Percentiles rank a stretch among this genome's conserved stretches.
These are phyloP conservation scores for Coelopa pilipes DNA, from an alignment of 2,888 invertebrate species.

Conservation along the genomic window DNA sequence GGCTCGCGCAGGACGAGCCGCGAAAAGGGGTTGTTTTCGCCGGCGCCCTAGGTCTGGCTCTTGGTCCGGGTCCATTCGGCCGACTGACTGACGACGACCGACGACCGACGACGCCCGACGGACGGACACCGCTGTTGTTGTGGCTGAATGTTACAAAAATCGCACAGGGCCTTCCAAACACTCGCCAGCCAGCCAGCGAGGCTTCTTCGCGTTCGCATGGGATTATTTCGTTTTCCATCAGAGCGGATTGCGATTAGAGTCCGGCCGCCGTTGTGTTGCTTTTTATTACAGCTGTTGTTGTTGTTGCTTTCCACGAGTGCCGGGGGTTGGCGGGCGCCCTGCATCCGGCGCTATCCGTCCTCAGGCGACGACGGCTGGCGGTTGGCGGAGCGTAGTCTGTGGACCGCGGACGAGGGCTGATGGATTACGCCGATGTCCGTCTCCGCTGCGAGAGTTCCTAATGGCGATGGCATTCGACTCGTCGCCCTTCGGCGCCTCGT, in stretches of 20 bases:
- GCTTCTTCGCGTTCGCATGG: slow-evolving; percentile 26
- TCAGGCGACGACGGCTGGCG: slow-evolving; percentile 10
- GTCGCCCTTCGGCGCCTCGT: too few species aligned
- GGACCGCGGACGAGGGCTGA: slow-evolving; percentile 29
- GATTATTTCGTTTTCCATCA: slow-evolving; percentile 32
- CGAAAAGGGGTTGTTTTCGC: slow-evolving; percentile 14
- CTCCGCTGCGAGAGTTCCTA: slow-evolving; percentile 27
- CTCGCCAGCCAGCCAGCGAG: not conserved
- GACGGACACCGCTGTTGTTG: slow-evolving; percentile 10
- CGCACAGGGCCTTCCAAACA: slow-evolving; percentile 21
- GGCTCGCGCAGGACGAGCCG: not conserved
- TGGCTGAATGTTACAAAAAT: slow-evolving; percentile 27
- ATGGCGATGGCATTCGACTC: slow-evolving; percentile 19
- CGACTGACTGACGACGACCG: not conserved
- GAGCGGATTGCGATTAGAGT: slow-evolving; percentile 32
- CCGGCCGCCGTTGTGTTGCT: slow-evolving; percentile 14
- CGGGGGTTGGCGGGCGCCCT: slow-evolving; percentile 9
- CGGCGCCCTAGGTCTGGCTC: not conserved
- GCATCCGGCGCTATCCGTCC: slow-evolving; percentile 17
- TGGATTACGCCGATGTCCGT: slow-evolving; percentile 30
- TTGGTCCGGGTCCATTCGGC: slow-evolving; percentile 22
- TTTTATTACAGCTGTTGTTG: not conserved
- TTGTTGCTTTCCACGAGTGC: slow-evolving; percentile 19
- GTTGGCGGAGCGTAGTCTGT: slow-evolving; percentile 5
- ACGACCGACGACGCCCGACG: not conserved